Percentiles rank a stretch among this genome's conserved stretches.
phyloP scores from a whole-genome alignment of 2,888 invertebrate genomes.

The Eristalis pertinax region DNA sequence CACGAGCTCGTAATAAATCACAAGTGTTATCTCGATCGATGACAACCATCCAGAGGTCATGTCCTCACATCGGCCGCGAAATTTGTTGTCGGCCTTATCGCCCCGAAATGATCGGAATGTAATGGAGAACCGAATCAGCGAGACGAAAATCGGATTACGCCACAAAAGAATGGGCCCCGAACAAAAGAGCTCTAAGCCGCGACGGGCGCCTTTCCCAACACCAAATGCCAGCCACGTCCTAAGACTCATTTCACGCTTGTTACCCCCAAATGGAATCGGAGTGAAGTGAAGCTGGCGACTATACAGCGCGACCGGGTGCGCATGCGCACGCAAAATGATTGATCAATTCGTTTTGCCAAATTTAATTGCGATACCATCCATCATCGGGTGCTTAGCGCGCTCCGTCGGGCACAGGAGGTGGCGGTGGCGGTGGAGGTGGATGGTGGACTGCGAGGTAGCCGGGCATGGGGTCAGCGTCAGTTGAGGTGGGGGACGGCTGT shows the following conservation, averaged over 20 bases:
- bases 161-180: background rate
- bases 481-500: background rate
- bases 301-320: background rate
- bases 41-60: slow-evolving; percentile 61
- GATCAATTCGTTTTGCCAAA: slow-evolving; percentile 73
- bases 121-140: slow-evolving; percentile 23
- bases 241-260: slow-evolving; percentile 68
- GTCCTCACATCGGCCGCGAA: slow-evolving; percentile 48
- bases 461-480: background rate
- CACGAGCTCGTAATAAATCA: slow-evolving; percentile 32
- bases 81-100: slow-evolving; percentile 37
- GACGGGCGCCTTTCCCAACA: slow-evolving; percentile 59
- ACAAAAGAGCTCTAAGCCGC: slow-evolving; percentile 7
- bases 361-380: slow-evolving; percentile 69
- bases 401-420: slow-evolving; percentile 22
- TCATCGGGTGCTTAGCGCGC: slow-evolving; percentile 59
- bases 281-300: slow-evolving; percentile 49
- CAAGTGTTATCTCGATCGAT: slow-evolving; percentile 48
- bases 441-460: background rate
- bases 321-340: slow-evolving; percentile 52
- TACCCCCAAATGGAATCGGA: slow-evolving; percentile 60
- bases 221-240: slow-evolving; percentile 60
- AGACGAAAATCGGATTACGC: slow-evolving; percentile 35
- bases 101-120: slow-evolving; percentile 32
- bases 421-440: background rate